Evolutionary conservation across 2,113 vertebrate species (phyloP).

Genomic region (Struthio camelus): DNA sequence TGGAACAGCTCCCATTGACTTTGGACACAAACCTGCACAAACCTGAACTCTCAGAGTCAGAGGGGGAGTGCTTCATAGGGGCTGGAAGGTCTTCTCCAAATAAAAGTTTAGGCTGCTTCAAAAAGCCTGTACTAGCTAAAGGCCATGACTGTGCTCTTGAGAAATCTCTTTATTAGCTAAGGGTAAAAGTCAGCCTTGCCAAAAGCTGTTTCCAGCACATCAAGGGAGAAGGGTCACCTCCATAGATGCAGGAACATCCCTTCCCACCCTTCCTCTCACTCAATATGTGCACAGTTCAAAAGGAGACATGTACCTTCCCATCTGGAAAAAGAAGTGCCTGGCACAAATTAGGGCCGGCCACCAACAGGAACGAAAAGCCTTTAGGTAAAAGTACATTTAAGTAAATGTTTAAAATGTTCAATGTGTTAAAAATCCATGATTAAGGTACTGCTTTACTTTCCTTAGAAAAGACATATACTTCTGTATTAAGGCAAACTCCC

Average conservation of each 20-base stretch:
- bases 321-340: neutral
- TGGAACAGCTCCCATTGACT: neutral
- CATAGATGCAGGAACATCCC: neutral
- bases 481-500: neutral
- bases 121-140: neutral
- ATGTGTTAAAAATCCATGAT: neutral
- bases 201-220: neutral
- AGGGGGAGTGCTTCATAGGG: fast-evolving
- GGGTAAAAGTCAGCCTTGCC: neutral
- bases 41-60: neutral
- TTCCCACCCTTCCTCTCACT: neutral
- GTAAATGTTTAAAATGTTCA: neutral
- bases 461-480: neutral
- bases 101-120: neutral
- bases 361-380: fast-evolving
- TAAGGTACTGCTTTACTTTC: neutral
- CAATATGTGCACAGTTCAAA: neutral
- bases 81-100: neutral
- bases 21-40: neutral
- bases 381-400: neutral
- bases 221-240: neutral
- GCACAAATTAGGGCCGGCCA: neutral
- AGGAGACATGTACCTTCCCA: neutral
- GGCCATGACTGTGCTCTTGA: neutral
- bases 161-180: neutral